Percentiles rank a stretch among this genome's conserved stretches.
Evolutionary conservation across 2,888 invertebrate genomes (phyloP).

Genomic region (Nasonovia ribisnigri): DNA sequence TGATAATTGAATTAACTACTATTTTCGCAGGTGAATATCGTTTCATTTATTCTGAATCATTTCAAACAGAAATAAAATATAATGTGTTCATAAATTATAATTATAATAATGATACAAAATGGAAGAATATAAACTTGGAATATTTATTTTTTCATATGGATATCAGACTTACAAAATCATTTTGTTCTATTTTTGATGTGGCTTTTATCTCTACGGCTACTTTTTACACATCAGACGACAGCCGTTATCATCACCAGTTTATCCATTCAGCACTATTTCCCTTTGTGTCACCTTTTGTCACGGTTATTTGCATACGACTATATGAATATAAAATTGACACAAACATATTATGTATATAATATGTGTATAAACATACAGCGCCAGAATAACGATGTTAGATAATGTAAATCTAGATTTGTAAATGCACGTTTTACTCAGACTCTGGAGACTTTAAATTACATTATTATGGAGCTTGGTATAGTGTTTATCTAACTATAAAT

Average conservation of each 20-base stretch:
- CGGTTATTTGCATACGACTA: slow-evolving; percentile 8
- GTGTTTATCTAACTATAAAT: not conserved
- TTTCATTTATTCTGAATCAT: not conserved
- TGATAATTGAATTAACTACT: not conserved
- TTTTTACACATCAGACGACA: not conserved
- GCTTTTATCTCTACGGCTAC: not conserved
- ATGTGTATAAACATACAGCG: not conserved
- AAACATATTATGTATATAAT: not conserved
- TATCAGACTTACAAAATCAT: not conserved
- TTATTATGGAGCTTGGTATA: not conserved
- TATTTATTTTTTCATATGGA: not conserved
- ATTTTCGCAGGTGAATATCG: not conserved
- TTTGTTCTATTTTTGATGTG: not conserved
- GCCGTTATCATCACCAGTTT: not conserved
- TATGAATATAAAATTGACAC: not conserved
- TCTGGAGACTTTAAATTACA: not conserved
- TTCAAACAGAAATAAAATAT: not conserved
- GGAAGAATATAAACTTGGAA: not conserved
- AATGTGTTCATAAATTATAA: not conserved
- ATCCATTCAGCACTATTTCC: not conserved
- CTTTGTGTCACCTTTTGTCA: slow-evolving; percentile 12
- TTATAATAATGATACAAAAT: not conserved
- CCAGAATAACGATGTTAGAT: not conserved
- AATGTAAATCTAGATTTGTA: not conserved
- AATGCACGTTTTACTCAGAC: not conserved